Base-by-base conservation (phyloP, 92 coral and sea anemone genomes). In the Bergia sp. region DNA sequence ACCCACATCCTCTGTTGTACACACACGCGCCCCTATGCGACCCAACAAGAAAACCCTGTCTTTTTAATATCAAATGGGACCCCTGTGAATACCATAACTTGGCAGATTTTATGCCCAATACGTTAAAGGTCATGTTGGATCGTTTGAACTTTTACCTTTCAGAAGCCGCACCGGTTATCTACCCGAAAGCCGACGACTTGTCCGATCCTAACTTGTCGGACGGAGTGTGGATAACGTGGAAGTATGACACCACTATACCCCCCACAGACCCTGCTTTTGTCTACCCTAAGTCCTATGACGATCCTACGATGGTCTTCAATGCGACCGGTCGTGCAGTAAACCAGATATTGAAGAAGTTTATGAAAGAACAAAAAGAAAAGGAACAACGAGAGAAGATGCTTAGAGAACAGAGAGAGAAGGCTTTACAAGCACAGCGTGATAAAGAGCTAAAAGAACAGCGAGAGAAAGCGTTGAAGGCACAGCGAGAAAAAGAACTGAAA, bases 31-130 rank as follows among this genome's bases (percentile, higher is more conserved):
- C 99, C 15, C 88, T 95, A 20, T 97, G 99, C 58, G 86, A 93
- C 89, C 99, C 99, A 21, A 92, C 91, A 73, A 93, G 91, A 90
- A 93, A 94, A 79, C 98, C 99, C 7, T 97, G 99, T 86, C 88
- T 97, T 86, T 97, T 95, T 87, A 97, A 97, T 89, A 97, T 97
- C 89, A 97, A 97, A 77, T 97, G 99, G 99, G 99, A 97, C 76
- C 99, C 99, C 40, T 97, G 99, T 77, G 99, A 97, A 89, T 97
- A 95, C 76, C 99, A 97, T 76, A 97, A 97, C 81, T 77, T 97
- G 85, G 99, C 99, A 4, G 97, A 93, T 81, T 96, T 97, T 81
- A 97, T 97, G 99, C 99, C 99, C 9, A 97, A 96, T 80, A 97
- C 99, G 21, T 82, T 97, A 85, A 97, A 96, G 82, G 99, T 97